These are phyloP conservation scores for Noctua janthina DNA, from an alignment of 2,888 invertebrate genomes.

Conservation along the genomic window DNA sequence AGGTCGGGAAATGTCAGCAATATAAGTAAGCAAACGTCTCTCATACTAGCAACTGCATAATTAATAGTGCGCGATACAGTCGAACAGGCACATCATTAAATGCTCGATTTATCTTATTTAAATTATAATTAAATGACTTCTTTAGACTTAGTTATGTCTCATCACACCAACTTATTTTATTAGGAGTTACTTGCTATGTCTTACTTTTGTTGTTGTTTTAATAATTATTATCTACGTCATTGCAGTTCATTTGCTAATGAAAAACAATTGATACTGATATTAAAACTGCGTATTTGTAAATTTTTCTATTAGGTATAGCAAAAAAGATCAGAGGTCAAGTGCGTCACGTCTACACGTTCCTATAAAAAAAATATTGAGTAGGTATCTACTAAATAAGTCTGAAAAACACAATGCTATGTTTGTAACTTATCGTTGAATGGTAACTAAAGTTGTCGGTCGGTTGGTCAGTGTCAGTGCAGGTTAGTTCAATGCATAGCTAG, in stretches of 20 bases:
- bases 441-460: slow-evolving; percentile 52
- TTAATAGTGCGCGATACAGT: slow-evolving; percentile 55
- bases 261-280: slow-evolving; percentile 16
- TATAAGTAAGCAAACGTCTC: slow-evolving; percentile 63
- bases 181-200: neutral
- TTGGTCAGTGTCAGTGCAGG: slow-evolving; percentile 64
- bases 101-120: slow-evolving; percentile 55
- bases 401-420: slow-evolving; percentile 34
- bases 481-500: slow-evolving; percentile 44
- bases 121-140: slow-evolving; percentile 45
- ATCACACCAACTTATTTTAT: slow-evolving; percentile 14
- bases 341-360: slow-evolving; percentile 26
- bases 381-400: neutral
- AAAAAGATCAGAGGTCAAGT: slow-evolving; percentile 8
- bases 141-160: slow-evolving; percentile 23
- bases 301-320: slow-evolving; percentile 15
- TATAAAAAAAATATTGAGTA: neutral
- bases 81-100: slow-evolving; percentile 57
- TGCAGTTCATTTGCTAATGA: neutral
- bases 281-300: slow-evolving; percentile 27
- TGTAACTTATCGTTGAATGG: slow-evolving; percentile 38
- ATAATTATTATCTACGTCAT: slow-evolving; percentile 4
- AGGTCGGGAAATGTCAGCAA: slow-evolving; percentile 60
- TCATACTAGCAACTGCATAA: slow-evolving; percentile 60
- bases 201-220: neutral